Base-by-base conservation (phyloP, 2,113 vertebrate genomes). In the Eudyptes chrysolophus region DNA sequence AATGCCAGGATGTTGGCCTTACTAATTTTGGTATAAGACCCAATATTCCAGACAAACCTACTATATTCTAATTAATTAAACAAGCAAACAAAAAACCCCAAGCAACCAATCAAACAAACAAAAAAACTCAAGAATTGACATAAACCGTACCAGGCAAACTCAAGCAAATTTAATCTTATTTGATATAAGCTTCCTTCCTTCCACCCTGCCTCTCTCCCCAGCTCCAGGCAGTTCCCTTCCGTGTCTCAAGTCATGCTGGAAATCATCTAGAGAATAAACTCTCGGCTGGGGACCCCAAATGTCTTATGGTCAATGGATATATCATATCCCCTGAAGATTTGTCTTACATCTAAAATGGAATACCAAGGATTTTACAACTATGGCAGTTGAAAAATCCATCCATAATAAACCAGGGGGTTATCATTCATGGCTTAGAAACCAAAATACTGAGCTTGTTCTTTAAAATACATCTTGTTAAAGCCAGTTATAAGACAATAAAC, bases 401-500 rank as follows among this genome's bases (percentile, higher is more conserved):
- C 20, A 32, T 69, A 89, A 66, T n/a, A 92, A 91, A 69, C 16
- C 12, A 61, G 6, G 61, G 9, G 4, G 19, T 49, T 92, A 79
- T 38, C 8, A 82, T 40, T 92, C 40, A 14, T 9, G 7, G 26
- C 16, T 70, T 60, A 42, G 29, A 84, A 87, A 49, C 3, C 22
- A 75, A 87, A 87, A 76, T 61, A 76, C 46, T 62, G 57, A 94
- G 48, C 14, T 66, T 16, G 48, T 76, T 80, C 78, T 83, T 79
- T 34, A 74, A 83, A 89, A 69, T 61, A 32, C 29, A 29, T 76
- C 66, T 51, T 62, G 52, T 62, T 72, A 87, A 89, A 89, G 70
- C 58, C 69, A 46, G 36, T 81, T 61, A 10, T 51, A 88, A 77
- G 42, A 95, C 91, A 95, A 96, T 60, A 93, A 94, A 95, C 78